Base-by-base conservation (phyloP, 1,140 invertebrate genomes). In the Eupristina koningsbergeri region DNA sequence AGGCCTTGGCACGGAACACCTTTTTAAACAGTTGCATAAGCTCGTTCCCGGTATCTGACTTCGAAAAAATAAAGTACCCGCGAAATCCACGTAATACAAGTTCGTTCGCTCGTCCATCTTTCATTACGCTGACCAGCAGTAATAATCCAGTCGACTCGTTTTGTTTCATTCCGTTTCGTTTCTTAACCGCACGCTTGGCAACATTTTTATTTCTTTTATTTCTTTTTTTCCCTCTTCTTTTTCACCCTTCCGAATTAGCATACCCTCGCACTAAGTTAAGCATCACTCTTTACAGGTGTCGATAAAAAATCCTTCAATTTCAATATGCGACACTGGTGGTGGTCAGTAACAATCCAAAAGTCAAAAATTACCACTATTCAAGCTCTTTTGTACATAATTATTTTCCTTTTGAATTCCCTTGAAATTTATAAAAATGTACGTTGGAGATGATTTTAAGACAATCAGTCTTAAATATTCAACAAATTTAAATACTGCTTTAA, bases 91-190 rank as follows among this genome's bases (percentile, higher is more conserved):
- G 69, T 84, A 84, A 79, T 63, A 84, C 53, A 84, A 79, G 82
- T 79, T 80, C 71, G 71, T 78, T 47, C 45, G 73, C 63, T 76
- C 73, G 81, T 15, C 45, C 83, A 86, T 85, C 84, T 87, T 87
- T 87, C 81, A 86, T 87, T 86, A 85, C 77, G 85, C 86, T 87
- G 86, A 87, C 81, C 83, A 69, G 83, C 84, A 83, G 67, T 84
- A 86, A 86, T 87, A 85, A 82, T 85, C 81, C 80, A 82, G 47
- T 82, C 81, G 75, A 83, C 41, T 80, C 73, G n/a, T n/a, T n/a
- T n/a, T n/a, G n/a, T n/a, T n/a, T n/a, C n/a, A n/a, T n/a, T n/a
- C n/a, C n/a, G n/a, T n/a, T n/a, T n/a, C 45, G 29, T 86, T 87
- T 84, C 84, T 69, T 81, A 64, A 83, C 71, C 80, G 71, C 82